Conservation (phyloP, 2,797 vertebrate genomes). For the Sphenopsis melanotis region DNA sequence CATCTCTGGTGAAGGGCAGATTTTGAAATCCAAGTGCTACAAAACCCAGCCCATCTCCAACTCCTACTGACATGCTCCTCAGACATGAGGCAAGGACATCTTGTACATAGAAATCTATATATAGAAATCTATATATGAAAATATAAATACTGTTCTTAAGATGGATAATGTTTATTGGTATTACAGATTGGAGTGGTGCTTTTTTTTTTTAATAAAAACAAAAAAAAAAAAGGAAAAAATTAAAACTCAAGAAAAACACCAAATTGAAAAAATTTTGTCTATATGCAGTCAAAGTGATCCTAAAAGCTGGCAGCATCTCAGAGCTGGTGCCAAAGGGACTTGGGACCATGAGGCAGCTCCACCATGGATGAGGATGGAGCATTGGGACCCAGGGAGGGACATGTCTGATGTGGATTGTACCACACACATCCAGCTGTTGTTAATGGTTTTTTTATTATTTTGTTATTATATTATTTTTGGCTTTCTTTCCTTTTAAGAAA, state of each 20-base stretch:
- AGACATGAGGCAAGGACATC: neutral
- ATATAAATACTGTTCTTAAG: constrained; percentile 57
- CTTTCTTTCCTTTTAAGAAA: constrained; percentile 52
- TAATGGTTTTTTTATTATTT: neutral
- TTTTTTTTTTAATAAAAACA: neutral
- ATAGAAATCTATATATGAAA: constrained; percentile 54
- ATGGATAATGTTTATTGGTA: constrained; percentile 54
- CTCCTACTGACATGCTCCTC: neutral
- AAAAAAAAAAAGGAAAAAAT: neutral
- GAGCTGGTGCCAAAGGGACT: neutral
- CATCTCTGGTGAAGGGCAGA: constrained; percentile 14
- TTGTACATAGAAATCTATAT: constrained; percentile 57
- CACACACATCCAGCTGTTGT: neutral
- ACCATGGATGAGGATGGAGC: rapidly evolving
- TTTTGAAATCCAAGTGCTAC: constrained; percentile 42
- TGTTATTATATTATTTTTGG: neutral
- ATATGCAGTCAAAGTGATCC: neutral
- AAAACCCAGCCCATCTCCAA: neutral
- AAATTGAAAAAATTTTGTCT: neutral
- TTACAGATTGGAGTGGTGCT: constrained; percentile 56
- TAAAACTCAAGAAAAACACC: neutral
- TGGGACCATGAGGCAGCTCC: neutral
- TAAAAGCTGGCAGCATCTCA: neutral
- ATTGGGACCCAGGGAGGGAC: neutral
- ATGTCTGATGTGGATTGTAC: neutral